Evolutionary conservation across 2,113 vertebrate genomes (phyloP).

Genomic region (Ageneiosus marmoratus): DNA sequence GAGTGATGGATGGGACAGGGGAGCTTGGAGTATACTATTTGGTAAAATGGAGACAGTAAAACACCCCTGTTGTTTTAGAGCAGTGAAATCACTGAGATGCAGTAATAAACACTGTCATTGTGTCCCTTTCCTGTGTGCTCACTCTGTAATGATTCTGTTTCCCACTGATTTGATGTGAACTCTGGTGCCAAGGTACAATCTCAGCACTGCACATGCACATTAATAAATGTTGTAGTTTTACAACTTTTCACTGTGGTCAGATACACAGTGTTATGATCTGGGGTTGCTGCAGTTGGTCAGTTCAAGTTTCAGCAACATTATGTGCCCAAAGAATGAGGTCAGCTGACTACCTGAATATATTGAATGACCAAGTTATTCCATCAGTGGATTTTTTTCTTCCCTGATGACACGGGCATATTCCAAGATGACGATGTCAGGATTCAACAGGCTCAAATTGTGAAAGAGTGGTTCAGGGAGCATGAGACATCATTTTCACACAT

Average conservation of each 20-base stretch:
- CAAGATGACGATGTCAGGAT: no score
- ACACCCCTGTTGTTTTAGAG: conserved; percentile 9
- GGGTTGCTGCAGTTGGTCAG: no score
- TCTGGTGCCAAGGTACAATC: background rate
- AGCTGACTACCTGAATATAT: no score
- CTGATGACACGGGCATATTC: no score
- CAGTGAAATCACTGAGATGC: background rate
- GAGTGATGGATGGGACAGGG: background rate
- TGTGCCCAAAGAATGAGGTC: no score
- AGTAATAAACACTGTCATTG: background rate
- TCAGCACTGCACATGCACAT: background rate
- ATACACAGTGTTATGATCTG: no score
- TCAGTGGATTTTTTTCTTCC: no score
- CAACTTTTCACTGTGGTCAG: background rate
- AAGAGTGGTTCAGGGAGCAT: no score
- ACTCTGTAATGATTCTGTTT: conserved; percentile 3
- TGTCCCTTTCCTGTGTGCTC: background rate
- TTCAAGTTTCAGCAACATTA: no score
- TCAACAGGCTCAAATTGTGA: no score
- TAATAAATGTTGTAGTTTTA: background rate
- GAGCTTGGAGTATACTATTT: background rate
- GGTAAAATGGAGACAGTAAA: background rate
- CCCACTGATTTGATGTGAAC: background rate
- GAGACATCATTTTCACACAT: no score
- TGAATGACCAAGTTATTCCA: no score